Percentiles rank a stretch among this genome's conserved stretches.
These are phyloP conservation scores for Pectinophora gossypiella DNA, from an alignment of 1,140 invertebrate species.

Conservation along the genomic window DNA sequence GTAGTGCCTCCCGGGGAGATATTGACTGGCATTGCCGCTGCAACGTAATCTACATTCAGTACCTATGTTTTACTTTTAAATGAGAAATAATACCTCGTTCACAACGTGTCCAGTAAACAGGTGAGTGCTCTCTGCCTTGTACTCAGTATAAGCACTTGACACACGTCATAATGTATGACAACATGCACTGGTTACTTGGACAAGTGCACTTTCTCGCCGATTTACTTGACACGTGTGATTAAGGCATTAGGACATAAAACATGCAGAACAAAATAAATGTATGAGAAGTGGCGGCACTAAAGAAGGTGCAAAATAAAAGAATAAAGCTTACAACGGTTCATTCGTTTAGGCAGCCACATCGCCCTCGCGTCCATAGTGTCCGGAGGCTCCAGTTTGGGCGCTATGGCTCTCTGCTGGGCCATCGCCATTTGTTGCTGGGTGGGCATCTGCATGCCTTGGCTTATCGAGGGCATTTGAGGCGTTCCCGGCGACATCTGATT, in stretches of 20 bases:
- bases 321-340: slow-evolving; percentile 80
- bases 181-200: too few relatives aligned
- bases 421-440: slow-evolving; percentile 60
- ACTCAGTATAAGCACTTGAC: too few relatives aligned
- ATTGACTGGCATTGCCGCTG: slow-evolving; percentile 60
- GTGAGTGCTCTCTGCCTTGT: too few relatives aligned
- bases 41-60: slow-evolving; percentile 18
- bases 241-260: too few relatives aligned
- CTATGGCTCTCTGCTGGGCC: slow-evolving; percentile 57
- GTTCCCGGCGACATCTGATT: slow-evolving; percentile 61
- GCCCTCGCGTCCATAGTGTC: slow-evolving; percentile 71
- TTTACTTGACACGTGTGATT: too few relatives aligned
- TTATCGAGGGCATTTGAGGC: slow-evolving; percentile 59
- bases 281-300: slow-evolving; percentile 21
- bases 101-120: too few relatives aligned
- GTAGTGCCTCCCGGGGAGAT: slow-evolving; percentile 64
- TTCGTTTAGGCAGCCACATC: slow-evolving; percentile 77
- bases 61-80: background rate
- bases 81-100: too few relatives aligned
- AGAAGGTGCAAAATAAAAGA: slow-evolving; percentile 69
- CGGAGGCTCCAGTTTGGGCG: slow-evolving; percentile 64
- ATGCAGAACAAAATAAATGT: slow-evolving; percentile 8
- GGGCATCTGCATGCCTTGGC: slow-evolving; percentile 54
- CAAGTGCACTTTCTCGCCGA: too few relatives aligned
- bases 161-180: too few relatives aligned